These are phyloP conservation scores for Melieria crassipennis DNA, from an alignment of 2,888 invertebrate species.

Conservation along the genomic window DNA sequence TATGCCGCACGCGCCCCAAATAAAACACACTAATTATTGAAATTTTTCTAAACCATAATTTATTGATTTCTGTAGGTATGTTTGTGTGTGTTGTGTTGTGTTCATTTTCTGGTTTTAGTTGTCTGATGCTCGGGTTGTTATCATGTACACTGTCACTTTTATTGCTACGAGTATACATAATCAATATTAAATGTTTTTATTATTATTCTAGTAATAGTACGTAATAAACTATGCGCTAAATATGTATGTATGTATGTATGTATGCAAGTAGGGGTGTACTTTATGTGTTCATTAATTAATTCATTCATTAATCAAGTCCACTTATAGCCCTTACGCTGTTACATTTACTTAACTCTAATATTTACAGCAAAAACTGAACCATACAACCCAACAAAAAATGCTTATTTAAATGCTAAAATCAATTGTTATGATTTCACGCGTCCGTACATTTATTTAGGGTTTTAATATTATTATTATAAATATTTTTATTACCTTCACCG, in stretches of 20 bases:
- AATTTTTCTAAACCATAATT: constrained; percentile 43
- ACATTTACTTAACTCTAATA: too few relatives aligned
- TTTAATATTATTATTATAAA: too few relatives aligned
- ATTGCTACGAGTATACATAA: constrained; percentile 9
- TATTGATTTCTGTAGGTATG: constrained; percentile 34
- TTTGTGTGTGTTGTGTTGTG: constrained; percentile 2
- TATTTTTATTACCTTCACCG: too few relatives aligned
- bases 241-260: constrained; percentile 2
- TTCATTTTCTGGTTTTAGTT: constrained; percentile 4
- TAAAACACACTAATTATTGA: constrained; percentile 27
- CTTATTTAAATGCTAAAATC: too few relatives aligned
- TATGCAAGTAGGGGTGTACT: background rate
- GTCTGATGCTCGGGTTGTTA: constrained; percentile 43
- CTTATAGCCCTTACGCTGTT: too few relatives aligned
- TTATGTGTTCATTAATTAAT: too few relatives aligned
- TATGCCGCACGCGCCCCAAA: background rate
- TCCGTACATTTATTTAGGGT: too few relatives aligned
- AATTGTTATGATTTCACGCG: too few relatives aligned
- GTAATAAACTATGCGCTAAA: constrained; percentile 12
- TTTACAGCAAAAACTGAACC: too few relatives aligned
- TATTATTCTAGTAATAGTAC: background rate
- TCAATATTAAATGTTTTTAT: background rate
- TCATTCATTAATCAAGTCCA: too few relatives aligned
- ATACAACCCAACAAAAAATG: too few relatives aligned
- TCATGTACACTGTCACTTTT: constrained; percentile 19